Conservation (phyloP, 2,888 invertebrate species). For the Adela reaumurella region DNA sequence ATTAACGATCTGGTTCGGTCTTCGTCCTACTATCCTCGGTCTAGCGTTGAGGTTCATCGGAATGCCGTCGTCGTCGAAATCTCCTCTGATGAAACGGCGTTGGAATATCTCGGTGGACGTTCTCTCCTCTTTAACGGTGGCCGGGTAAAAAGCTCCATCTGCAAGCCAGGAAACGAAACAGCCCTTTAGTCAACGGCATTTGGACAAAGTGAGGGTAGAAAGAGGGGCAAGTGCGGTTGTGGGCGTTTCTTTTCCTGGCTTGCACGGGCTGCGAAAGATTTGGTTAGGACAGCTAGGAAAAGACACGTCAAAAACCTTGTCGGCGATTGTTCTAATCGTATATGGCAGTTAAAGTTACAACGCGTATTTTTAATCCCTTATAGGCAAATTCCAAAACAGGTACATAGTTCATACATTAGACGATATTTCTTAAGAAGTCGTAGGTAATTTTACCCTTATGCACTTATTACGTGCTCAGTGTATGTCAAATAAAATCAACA, state of each 20-base stretch:
- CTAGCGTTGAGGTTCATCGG: slow-evolving; percentile 43
- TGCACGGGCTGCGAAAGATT: slow-evolving; percentile 27
- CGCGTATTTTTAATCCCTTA: too few species aligned
- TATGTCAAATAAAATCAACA: too few species aligned
- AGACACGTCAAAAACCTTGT: slow-evolving; percentile 23
- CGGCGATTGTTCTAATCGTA: too few species aligned
- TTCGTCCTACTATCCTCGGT: slow-evolving; percentile 37
- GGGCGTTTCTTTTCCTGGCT: slow-evolving; percentile 54
- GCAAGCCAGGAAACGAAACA: slow-evolving; percentile 44
- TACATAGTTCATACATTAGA: too few species aligned
- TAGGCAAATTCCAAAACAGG: too few species aligned
- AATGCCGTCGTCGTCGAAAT: slow-evolving; percentile 31
- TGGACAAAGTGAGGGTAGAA: slow-evolving; percentile 11
- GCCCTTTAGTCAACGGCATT: slow-evolving; percentile 25
- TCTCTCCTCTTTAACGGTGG: background rate
- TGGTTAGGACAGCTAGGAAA: slow-evolving; percentile 38
- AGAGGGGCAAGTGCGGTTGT: slow-evolving; percentile 10
- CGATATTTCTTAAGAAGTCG: too few species aligned
- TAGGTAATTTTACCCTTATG: too few species aligned
- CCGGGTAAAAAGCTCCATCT: slow-evolving; percentile 20
- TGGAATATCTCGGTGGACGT: slow-evolving; percentile 49
- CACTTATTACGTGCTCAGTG: too few species aligned
- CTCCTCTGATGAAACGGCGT: slow-evolving; percentile 37
- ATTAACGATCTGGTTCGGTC: slow-evolving; percentile 44
- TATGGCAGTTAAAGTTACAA: too few species aligned